phyloP scores from a whole-genome alignment of 2,888 invertebrate genomes.

The Malthinus flaveolus region DNA sequence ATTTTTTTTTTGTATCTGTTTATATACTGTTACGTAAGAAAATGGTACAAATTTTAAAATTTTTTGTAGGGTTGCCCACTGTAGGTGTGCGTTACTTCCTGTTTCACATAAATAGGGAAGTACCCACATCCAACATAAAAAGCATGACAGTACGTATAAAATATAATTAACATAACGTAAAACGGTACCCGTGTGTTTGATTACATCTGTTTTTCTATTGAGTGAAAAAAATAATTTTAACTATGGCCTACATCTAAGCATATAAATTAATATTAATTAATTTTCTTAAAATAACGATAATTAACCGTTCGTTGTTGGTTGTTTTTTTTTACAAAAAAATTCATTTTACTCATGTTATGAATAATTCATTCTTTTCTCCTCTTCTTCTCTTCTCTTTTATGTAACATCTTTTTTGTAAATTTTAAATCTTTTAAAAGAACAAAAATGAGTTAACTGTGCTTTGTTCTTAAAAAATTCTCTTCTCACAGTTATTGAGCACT shows the following conservation, averaged over 20 bases:
- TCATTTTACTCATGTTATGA: too few relatives aligned
- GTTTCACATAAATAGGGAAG: too few relatives aligned
- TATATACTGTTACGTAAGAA: too few relatives aligned
- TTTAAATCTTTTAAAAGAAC: not conserved
- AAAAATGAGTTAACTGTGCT: conserved; percentile 6
- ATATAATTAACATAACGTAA: conserved; percentile 12
- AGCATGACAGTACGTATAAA: not conserved
- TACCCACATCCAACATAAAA: not conserved
- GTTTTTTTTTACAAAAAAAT: too few relatives aligned
- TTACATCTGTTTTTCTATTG: conserved; percentile 2
- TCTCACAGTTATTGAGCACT: conserved; percentile 4
- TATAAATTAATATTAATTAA: conserved; percentile 4
- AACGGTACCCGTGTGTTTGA: conserved; percentile 9
- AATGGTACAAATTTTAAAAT: too few relatives aligned
- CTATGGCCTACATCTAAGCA: conserved; percentile 4
- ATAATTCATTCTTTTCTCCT: too few relatives aligned
- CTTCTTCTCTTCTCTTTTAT: not conserved
- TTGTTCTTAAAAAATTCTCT: conserved; percentile 3
- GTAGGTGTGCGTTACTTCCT: too few relatives aligned
- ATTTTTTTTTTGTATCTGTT: too few relatives aligned
- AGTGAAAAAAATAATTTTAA: conserved; percentile 3
- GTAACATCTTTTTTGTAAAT: not conserved
- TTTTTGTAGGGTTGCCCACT: too few relatives aligned
- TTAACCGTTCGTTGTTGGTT: not conserved
- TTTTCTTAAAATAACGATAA: not conserved